Conservation (phyloP, 2,113 vertebrate species). For the Atherinomorus stipes region DNA sequence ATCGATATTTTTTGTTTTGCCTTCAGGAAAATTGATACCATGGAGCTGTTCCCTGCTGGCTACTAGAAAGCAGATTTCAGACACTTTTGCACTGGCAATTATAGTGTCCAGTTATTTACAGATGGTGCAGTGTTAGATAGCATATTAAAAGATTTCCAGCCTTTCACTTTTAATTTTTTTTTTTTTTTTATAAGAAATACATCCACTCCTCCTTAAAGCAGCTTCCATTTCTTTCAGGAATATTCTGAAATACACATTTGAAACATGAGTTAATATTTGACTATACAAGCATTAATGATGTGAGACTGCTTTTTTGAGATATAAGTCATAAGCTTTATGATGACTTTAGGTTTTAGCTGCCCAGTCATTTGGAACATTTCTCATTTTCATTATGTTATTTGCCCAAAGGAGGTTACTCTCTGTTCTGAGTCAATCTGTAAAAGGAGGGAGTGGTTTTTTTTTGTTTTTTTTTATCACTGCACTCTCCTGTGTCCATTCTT, state of each 20-base stretch:
- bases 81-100: too few relatives aligned
- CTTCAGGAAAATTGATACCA: too few relatives aligned
- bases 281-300: neutral
- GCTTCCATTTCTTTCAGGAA: neutral
- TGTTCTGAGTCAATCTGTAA: constrained; percentile 45
- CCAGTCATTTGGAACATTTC: constrained; percentile 36
- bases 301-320: constrained; percentile 2
- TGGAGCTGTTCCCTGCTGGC: too few relatives aligned
- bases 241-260: neutral
- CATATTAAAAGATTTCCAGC: neutral
- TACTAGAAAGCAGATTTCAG: too few relatives aligned
- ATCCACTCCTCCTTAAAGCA: too few relatives aligned
- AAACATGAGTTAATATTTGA: neutral
- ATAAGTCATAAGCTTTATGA: neutral
- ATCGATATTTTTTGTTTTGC: too few relatives aligned
- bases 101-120: too few relatives aligned
- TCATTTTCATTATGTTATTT: constrained; percentile 50
- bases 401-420: constrained; percentile 41
- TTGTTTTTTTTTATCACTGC: constrained; percentile 32
- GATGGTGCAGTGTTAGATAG: neutral
- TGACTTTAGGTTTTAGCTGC: constrained; percentile 18
- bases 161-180: too few relatives aligned
- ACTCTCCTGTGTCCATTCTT: constrained; percentile 44
- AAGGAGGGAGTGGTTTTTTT: constrained; percentile 42
- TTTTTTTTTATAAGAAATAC: too few relatives aligned